phyloP scores from a whole-genome alignment of 2,888 invertebrate species.

The Chorisops tibialis region DNA sequence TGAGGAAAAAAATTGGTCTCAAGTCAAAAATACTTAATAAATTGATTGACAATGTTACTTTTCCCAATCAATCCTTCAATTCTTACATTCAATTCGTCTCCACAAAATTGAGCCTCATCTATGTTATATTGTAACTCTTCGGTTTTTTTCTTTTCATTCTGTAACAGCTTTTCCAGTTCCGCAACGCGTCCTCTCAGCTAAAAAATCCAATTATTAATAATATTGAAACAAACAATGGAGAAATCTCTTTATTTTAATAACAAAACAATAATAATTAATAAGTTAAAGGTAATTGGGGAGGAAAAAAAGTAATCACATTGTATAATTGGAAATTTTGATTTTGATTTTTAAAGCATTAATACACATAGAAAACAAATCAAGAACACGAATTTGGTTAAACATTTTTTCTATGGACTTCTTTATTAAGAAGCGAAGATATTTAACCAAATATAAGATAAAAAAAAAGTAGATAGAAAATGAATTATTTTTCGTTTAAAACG shows the following conservation, averaged over 20 bases:
- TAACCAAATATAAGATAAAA: no score
- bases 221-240: constrained; percentile 28
- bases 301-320: constrained; percentile 4
- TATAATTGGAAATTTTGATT: background rate
- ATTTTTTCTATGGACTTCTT: background rate
- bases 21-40: no score
- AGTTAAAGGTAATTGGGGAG: no score
- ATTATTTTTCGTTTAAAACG: constrained; percentile 41
- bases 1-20: no score
- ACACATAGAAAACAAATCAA: background rate
- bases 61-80: background rate
- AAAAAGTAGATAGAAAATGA: no score
- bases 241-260: constrained; percentile 27
- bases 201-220: constrained; percentile 25
- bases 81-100: constrained; percentile 82
- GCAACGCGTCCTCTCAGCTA: constrained; percentile 58
- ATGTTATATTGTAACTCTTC: constrained; percentile 89
- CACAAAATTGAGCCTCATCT: constrained; percentile 87
- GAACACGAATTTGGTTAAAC: background rate
- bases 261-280: constrained; percentile 16
- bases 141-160: constrained; percentile 75
- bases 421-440: no score
- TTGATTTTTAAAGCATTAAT: background rate
- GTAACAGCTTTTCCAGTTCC: constrained; percentile 62
- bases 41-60: no score